Evolutionary conservation across 2,797 vertebrate species (phyloP), one percentile per base, ranked within the genome.

Genomic region (Phoxinus dragarum): DNA sequence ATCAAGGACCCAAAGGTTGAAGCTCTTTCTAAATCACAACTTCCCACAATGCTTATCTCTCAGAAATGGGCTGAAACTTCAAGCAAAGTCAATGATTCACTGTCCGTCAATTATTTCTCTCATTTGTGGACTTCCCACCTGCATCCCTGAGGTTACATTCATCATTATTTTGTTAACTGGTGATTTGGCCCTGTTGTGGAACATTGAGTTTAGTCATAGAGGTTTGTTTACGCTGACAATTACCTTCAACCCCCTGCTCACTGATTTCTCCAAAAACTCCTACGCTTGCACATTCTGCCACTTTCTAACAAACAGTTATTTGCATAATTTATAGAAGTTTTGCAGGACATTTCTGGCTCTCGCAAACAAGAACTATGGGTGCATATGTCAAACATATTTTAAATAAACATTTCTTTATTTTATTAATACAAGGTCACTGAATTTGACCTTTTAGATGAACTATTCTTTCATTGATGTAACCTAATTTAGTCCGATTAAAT

Each of bases 21-120:
- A n/a, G 10, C 85, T 61, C 8, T n/a, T n/a, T 54, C 38, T 11
- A 72, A 54, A 75, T 90, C 89, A 89, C 79, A 89, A 84, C 80
- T 82, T 88, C 89, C 89, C 87, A 87, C 88, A 92, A 91, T 92
- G 89, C 90, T 85, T 89, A 56, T 88, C 91, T 91, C 91, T 91
- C 89, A 85, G 40, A 47, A 52, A 73, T 81, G n/a, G n/a, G 52
- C 86, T 64, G 79, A 84, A 88, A 34, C 86, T 34, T 80, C 89
- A 88, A 90, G 89, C 75, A 72, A 89, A 85, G 89, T 90, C 89
- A 36, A 83, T 44, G 56, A 66, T 76, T 91, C 91, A 89, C 89
- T 82, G 73, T 92, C 87, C 86, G 84, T 87, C 90, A 92, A 90
- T 92, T 93, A 93, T 90, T 92, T 86, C 87, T 89, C 86, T 92